phyloP scores from a whole-genome alignment of 1,140 invertebrate species.

The Eupeodes corollae region DNA sequence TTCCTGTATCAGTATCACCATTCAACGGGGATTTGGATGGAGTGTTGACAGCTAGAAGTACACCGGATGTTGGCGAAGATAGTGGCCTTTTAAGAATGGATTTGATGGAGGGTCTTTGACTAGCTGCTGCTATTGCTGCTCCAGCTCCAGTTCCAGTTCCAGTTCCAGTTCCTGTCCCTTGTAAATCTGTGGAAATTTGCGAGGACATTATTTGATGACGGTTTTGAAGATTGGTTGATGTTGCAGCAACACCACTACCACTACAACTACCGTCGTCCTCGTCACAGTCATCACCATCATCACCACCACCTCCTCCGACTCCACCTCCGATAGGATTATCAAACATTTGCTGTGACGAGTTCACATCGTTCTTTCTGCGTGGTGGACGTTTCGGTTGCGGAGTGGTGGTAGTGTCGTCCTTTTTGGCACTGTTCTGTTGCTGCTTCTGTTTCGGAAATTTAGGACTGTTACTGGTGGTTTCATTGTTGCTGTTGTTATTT shows the following conservation, averaged over 20 bases:
- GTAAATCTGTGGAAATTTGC: not conserved
- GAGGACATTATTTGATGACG: not conserved
- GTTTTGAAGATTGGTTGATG: not conserved
- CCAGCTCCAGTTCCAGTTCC: not conserved
- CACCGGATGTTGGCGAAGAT: slow-evolving; percentile 4
- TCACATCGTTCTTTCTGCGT: slow-evolving; percentile 21
- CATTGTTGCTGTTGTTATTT: slow-evolving; percentile 8
- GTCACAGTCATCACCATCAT: not conserved
- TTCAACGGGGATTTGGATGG: not conserved
- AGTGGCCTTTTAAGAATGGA: slow-evolving; percentile 57
- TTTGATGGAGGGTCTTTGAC: slow-evolving; percentile 37
- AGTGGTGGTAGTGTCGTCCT: not conserved
- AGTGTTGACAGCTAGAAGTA: not conserved
- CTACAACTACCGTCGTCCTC: not conserved
- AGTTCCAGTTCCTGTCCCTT: too few relatives aligned
- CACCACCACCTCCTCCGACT: too few relatives aligned
- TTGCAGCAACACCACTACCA: not conserved
- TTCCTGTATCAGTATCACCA: too few relatives aligned
- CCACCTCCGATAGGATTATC: too few relatives aligned
- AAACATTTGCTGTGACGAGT: too few relatives aligned
- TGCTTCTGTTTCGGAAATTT: not conserved
- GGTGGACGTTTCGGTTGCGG: slow-evolving; percentile 31
- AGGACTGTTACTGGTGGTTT: not conserved
- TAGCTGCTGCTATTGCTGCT: too few relatives aligned
- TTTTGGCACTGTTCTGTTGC: too few relatives aligned